Base-by-base conservation (phyloP, 2,113 vertebrate genomes). In the Rissa tridactyla region DNA sequence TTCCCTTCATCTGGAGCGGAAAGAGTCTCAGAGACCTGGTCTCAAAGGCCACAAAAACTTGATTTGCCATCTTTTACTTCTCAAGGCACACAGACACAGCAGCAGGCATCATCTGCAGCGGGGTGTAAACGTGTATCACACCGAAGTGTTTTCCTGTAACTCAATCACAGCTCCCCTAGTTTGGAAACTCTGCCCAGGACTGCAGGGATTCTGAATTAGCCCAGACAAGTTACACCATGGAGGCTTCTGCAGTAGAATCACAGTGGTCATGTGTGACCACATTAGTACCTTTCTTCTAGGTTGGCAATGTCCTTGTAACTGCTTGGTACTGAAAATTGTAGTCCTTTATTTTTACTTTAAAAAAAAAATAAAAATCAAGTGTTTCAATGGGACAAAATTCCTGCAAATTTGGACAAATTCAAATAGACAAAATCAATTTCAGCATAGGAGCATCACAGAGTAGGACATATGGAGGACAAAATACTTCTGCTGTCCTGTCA, bases 121-220 rank as follows among this genome's bases (percentile, higher is more conserved):
- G 17, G 22, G 40, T 30, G 19, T 27, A 81, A n/a, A 46, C 2
- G n/a, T 6, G 9, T 13, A 80, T 36, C 51, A 38, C 65, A 20
- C 26, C 5, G 13, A n/a, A 11, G 42, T 64, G 44, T 6, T 49
- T 49, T 66, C 42, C 30, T 57, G 51, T 64, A 29, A 55, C 19
- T 57, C 10, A 1, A 0, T 68, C 14, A 11, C 3, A 7, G 21
- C 19, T 44, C 2, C 34, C 46, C 12, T 55, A 13, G 11, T 36
- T 25, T 61, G 77, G n/a, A 70, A 52, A 60, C 29, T 62, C 51
- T 65, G 44, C 54, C 38, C 44, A 73, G 18, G 64, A 57, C 38
- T 27, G 17, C 27, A 27, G 46, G 30, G 42, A 52, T 14, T 29
- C 70, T 21, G 20, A 68, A 22, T 32, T 13, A 88, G 11, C 11